phyloP scores from a whole-genome alignment of 2,113 vertebrate species.

The Heliornis fulica region DNA sequence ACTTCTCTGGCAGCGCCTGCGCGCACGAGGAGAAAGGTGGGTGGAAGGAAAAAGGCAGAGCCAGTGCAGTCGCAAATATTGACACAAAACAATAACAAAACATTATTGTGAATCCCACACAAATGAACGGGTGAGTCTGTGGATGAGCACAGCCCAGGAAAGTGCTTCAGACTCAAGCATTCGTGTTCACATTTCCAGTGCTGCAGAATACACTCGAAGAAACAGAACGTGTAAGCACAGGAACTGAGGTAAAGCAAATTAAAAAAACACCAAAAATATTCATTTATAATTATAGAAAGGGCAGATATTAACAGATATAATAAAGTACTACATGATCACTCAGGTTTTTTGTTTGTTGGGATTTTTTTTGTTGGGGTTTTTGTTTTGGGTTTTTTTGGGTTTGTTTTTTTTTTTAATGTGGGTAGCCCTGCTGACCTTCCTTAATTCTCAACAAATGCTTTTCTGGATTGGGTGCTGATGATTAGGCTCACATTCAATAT shows the following conservation, averaged over 20 bases:
- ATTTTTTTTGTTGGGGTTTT: not conserved
- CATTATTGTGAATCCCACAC: not conserved
- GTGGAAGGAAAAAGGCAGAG: slow-evolving; percentile 23
- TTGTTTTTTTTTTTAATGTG: not conserved
- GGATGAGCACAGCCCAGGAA: not conserved
- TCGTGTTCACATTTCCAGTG: not conserved
- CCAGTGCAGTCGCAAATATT: not conserved
- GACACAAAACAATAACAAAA: slow-evolving; percentile 22
- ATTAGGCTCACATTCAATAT: not conserved
- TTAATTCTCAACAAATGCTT: not conserved
- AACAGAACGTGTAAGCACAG: not conserved
- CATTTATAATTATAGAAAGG: not conserved
- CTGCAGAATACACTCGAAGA: not conserved
- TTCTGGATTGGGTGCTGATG: not conserved
- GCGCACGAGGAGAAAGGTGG: not conserved
- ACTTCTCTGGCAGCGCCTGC: not conserved
- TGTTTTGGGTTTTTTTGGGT: not conserved
- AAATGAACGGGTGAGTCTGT: not conserved
- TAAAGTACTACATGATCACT: not conserved
- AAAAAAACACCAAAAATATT: not conserved
- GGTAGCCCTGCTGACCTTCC: not conserved
- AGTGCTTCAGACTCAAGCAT: not conserved
- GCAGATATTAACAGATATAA: not conserved
- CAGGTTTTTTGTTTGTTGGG: not conserved
- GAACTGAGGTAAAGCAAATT: not conserved